These are phyloP conservation scores for Vespertilio murinus DNA, from an alignment of 2,797 vertebrate genomes.

Conservation along the genomic window DNA sequence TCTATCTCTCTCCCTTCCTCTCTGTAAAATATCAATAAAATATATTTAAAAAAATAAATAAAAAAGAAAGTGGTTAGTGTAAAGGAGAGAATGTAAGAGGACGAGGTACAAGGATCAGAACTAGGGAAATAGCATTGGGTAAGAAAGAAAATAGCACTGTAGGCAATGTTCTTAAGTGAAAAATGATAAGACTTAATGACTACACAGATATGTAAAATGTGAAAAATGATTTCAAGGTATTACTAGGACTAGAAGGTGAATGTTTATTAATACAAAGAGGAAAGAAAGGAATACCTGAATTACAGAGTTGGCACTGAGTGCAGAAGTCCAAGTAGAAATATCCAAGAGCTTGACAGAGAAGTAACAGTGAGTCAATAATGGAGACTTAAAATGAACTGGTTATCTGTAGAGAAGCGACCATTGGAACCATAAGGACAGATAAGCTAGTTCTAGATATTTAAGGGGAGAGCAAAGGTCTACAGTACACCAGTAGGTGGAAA, in stretches of 20 bases:
- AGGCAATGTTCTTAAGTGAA: background rate
- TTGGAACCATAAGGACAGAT: background rate
- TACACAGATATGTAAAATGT: background rate
- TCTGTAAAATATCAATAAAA: no score
- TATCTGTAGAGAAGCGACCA: background rate
- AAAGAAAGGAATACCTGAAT: background rate
- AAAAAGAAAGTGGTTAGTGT: background rate
- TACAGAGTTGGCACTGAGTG: background rate
- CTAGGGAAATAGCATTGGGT: background rate
- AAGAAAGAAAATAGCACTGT: conserved; percentile 24
- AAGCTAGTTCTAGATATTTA: background rate
- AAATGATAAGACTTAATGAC: background rate
- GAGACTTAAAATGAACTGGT: background rate
- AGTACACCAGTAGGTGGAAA: background rate
- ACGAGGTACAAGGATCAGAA: background rate
- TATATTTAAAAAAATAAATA: no score
- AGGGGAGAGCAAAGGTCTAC: background rate
- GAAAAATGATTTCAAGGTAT: background rate
- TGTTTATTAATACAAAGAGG: background rate
- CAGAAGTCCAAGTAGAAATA: conserved; percentile 9
- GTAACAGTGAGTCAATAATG: background rate
- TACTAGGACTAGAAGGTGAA: background rate
- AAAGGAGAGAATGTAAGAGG: background rate
- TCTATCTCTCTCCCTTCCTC: no score
- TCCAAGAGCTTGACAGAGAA: background rate